phyloP scores from a whole-genome alignment of 2,113 vertebrate genomes.

The Mus musculus region GRCm39 chr1:89995501-89996000 shows the following conservation, averaged over 20 bases:
- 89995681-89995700: rapidly evolving
- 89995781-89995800: background rate
- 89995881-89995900: rapidly evolving
- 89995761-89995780: background rate
- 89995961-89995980: rapidly evolving
- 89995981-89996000: background rate
- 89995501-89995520: background rate
- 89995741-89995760: background rate
- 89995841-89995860: background rate
- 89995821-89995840: background rate
- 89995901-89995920: rapidly evolving
- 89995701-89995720: rapidly evolving
- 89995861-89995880: rapidly evolving
- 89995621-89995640: rapidly evolving
- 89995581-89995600: background rate
- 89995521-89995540: background rate
- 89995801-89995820: too few relatives aligned
- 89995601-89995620: rapidly evolving
- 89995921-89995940: rapidly evolving
- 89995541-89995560: background rate
- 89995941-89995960: background rate
- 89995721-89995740: background rate
- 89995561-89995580: background rate
- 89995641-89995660: rapidly evolving
- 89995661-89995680: rapidly evolving